A percentile compares a stretch with the other conserved stretches of the same genome.
Conservation (phyloP, 2,113 vertebrate species). For the Glareola pratincola region DNA sequence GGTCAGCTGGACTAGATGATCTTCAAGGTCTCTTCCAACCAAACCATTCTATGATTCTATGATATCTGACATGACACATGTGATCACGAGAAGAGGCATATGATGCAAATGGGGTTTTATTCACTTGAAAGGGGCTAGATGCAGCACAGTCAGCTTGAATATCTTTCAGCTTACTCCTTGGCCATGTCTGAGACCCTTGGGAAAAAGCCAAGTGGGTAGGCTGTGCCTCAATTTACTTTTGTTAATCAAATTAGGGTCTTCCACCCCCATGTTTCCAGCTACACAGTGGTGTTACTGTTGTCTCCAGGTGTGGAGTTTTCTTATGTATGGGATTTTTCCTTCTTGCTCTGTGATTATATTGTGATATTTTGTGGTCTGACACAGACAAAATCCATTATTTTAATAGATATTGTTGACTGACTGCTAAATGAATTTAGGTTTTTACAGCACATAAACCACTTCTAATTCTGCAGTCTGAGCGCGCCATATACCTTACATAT, state of each 20-base stretch:
- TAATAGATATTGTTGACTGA: not conserved
- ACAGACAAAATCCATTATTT: not conserved
- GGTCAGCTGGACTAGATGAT: not conserved
- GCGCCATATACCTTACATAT: not conserved
- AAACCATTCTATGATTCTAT: not conserved
- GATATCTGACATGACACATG: not conserved
- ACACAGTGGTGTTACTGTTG: not conserved
- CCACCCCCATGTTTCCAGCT: not conserved
- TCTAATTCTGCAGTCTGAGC: not conserved
- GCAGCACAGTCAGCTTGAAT: not conserved
- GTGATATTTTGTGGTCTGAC: not conserved
- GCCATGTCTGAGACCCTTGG: not conserved
- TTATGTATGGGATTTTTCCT: not conserved
- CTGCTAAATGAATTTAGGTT: not conserved
- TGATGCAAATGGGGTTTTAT: not conserved
- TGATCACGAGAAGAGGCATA: not conserved
- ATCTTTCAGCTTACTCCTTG: not conserved
- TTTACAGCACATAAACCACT: not conserved
- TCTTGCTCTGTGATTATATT: not conserved
- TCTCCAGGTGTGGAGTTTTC: not conserved
- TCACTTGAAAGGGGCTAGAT: not conserved
- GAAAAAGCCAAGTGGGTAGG: not conserved
- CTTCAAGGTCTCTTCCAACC: not conserved
- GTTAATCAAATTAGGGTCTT: not conserved
- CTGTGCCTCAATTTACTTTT: not conserved